Evolutionary conservation across 2,113 vertebrate species (phyloP), one percentile per base, ranked within the genome.

Genomic region (Gymnarchus niloticus): DNA sequence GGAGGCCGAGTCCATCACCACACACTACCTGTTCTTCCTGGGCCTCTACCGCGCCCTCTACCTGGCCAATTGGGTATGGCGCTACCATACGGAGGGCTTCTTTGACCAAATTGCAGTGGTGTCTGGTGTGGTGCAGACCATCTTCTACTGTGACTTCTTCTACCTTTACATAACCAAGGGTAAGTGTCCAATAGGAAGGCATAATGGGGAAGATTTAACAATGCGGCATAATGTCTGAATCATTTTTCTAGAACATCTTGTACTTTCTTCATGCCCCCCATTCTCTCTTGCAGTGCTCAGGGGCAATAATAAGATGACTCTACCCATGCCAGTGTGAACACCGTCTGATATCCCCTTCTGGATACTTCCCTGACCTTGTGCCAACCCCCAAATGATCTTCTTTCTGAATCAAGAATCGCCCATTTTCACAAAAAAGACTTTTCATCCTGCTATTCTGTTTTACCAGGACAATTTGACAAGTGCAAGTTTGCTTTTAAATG

Each of bases 71-170:
- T 99, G 98, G 98, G 93, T 99, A 90, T 97, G 97, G 95, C 96
- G 98, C 84, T 99, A 98, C 91, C 93, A 98, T 93, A 96, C 94
- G 0, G 98, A 99, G 92, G 95, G 93, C 69, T 99, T 98, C 94
- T 96, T 98, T 0, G 98, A 99, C 91, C 97, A 98, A 90, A 99
- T 99, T 0, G 97, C 98, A 0, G 96, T 99, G 1, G 97, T 99
- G 88, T 97, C 98, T 0, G 98, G 98, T 1, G 97, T 98, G 0
- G 98, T 99, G 48, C 98, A 99, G 92, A 99, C 98, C 88, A 99
- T 99, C 88, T 99, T 99, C 94, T 99, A 98, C 93, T 99, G 97
- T 2, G 98, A 99, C 83, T 99, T 99, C 94, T 99, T 99, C 95
- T 99, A 99, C 90, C 95, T 99, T 89, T 99, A 99, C 0, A 61